Percentiles rank a stretch among this genome's conserved stretches.
These are phyloP conservation scores for Zeuzera pyrina DNA, from an alignment of 2,888 invertebrate genomes.

Conservation along the genomic window DNA sequence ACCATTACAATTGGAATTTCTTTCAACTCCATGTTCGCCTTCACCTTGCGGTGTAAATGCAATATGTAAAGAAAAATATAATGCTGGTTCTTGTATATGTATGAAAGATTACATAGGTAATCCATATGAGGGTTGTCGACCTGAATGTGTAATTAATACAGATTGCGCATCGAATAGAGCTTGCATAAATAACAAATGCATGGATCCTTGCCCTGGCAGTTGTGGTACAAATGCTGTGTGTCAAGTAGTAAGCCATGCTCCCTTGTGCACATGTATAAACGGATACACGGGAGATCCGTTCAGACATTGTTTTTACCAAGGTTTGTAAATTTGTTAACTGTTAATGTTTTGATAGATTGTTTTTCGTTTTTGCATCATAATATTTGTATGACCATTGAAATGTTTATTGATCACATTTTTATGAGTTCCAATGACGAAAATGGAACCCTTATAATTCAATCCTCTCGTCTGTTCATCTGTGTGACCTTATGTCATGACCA, in stretches of 20 bases:
- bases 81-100: constrained; percentile 79
- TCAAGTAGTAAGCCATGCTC: constrained; percentile 80
- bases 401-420: no score
- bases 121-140: constrained; percentile 84
- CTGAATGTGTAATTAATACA: constrained; percentile 81
- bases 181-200: constrained; percentile 80
- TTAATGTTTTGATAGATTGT: neutral
- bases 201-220: constrained; percentile 84
- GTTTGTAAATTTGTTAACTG: constrained; percentile 25
- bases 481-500: no score
- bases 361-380: neutral
- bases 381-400: no score
- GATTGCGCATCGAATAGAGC: constrained; percentile 81
- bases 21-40: constrained; percentile 72
- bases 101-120: constrained; percentile 81
- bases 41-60: constrained; percentile 78
- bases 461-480: no score
- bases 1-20: constrained; percentile 38
- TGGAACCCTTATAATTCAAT: no score
- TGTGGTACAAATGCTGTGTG: constrained; percentile 84
- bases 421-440: no score
- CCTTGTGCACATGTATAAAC: constrained; percentile 76
- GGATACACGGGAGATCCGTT: constrained; percentile 86
- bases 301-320: constrained; percentile 73
- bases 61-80: constrained; percentile 73